These are phyloP conservation scores for Agrotis clavis DNA, from an alignment of 2,888 invertebrate species.

Conservation along the genomic window DNA sequence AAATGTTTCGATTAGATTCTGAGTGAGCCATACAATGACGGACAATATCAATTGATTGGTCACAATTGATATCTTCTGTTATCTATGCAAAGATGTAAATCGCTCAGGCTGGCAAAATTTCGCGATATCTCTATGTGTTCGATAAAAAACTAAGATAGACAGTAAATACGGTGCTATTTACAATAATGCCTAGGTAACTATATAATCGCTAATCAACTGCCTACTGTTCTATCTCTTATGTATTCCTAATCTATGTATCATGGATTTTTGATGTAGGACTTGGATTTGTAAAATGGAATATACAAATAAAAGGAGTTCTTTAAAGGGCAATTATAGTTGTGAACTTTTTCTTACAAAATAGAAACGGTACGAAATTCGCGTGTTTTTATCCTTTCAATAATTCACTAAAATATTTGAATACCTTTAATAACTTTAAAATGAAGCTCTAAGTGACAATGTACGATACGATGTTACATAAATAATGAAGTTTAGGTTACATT, in stretches of 20 bases:
- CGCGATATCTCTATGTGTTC: conserved; percentile 52
- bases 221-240: conserved; percentile 53
- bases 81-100: conserved; percentile 58
- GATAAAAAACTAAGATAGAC: conserved; percentile 67
- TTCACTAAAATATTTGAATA: background rate
- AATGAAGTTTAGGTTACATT: background rate
- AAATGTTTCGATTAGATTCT: conserved; percentile 25
- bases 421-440: background rate
- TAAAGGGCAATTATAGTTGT: no score
- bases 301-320: background rate
- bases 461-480: background rate
- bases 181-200: conserved; percentile 42
- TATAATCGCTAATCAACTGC: conserved; percentile 57
- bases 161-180: conserved; percentile 47
- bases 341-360: no score
- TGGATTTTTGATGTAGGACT: background rate
- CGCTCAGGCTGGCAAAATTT: conserved; percentile 33
- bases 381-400: no score
- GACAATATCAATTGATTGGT: conserved; percentile 55
- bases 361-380: no score
- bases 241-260: conserved; percentile 44
- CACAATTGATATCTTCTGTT: conserved; percentile 36
- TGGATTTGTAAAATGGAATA: background rate
- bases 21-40: conserved; percentile 8
- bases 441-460: background rate